Conservation (phyloP, 2,797 vertebrate species). For the Diplodus puntazzo region DNA sequence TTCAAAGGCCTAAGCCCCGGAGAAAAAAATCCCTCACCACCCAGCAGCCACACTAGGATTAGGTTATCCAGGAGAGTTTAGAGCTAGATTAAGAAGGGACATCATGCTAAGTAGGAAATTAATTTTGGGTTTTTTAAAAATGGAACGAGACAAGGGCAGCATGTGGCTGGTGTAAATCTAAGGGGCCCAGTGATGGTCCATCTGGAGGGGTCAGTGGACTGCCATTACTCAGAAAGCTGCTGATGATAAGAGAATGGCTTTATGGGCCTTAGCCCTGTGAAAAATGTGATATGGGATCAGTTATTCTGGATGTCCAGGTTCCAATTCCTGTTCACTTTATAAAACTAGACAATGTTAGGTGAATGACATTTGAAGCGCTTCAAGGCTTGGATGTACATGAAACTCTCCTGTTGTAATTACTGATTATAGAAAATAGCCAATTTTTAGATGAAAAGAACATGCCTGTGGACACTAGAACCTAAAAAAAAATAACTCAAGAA, state of each 20-base stretch:
- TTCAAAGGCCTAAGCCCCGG: constrained; percentile 34
- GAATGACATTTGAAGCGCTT: no score
- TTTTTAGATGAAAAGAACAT: no score
- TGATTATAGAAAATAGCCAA: no score
- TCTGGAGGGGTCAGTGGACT: constrained; percentile 23
- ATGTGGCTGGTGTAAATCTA: constrained; percentile 49
- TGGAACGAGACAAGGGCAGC: constrained; percentile 15
- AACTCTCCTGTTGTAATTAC: no score
- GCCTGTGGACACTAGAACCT: no score
- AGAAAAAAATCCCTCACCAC: constrained; percentile 19
- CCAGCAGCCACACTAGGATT: constrained; percentile 10
- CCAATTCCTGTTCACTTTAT: no score
- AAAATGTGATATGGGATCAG: no score
- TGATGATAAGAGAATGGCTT: constrained; percentile 35
- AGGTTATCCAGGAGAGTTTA: constrained; percentile 9
- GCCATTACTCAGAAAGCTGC: constrained; percentile 35
- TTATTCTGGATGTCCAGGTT: no score
- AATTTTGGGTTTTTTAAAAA: constrained; percentile 39
- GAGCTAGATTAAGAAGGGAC: constrained; percentile 49
- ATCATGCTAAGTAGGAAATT: constrained; percentile 59
- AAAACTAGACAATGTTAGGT: no score
- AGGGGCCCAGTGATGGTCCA: constrained; percentile 38
- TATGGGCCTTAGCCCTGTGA: constrained; percentile 12
- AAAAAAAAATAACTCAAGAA: no score
- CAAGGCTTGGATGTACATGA: no score